A percentile compares a stretch with the other conserved stretches of the same genome.
These are phyloP conservation scores for Subanguina moxae DNA, from an alignment of 1,140 invertebrate genomes.

Conservation along the genomic window DNA sequence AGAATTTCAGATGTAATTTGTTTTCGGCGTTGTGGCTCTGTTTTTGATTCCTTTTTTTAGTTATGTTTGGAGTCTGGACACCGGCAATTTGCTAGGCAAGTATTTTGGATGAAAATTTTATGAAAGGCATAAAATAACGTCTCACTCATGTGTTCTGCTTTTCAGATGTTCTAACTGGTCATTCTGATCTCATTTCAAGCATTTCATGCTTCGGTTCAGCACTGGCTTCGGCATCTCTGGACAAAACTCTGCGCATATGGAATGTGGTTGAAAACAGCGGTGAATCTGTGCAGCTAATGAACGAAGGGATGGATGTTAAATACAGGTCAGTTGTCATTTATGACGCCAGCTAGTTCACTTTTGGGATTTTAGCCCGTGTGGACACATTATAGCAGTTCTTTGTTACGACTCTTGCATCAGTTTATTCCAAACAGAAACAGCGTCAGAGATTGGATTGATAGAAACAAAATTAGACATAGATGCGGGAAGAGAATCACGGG, in stretches of 20 bases:
- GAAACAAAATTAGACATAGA: slow-evolving; percentile 46
- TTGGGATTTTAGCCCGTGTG: slow-evolving; percentile 30
- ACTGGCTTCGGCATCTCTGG: slow-evolving; percentile 36
- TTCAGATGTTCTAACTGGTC: slow-evolving; percentile 29
- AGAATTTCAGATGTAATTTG: too few species aligned
- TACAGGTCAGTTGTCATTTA: slow-evolving; percentile 18
- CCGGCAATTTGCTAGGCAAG: too few species aligned
- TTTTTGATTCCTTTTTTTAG: too few species aligned
- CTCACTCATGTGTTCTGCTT: too few species aligned
- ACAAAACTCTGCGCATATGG: slow-evolving; percentile 47
- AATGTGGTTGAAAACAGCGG: slow-evolving; percentile 31
- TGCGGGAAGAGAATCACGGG: slow-evolving; percentile 21
- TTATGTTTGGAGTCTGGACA: too few species aligned
- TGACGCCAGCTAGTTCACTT: neutral
- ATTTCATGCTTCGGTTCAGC: slow-evolving; percentile 20
- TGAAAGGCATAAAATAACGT: too few species aligned
- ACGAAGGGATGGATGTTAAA: slow-evolving; percentile 46
- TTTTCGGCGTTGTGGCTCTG: too few species aligned
- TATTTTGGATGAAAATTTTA: too few species aligned
- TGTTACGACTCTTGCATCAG: slow-evolving; percentile 42
- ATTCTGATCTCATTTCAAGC: slow-evolving; percentile 25
- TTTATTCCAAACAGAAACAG: slow-evolving; percentile 33
- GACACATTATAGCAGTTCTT: slow-evolving; percentile 37
- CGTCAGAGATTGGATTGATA: slow-evolving; percentile 34
- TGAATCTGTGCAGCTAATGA: slow-evolving; percentile 38